These are phyloP conservation scores for Xenus cinereus DNA, from an alignment of 2,113 vertebrate genomes.

Conservation along the genomic window DNA sequence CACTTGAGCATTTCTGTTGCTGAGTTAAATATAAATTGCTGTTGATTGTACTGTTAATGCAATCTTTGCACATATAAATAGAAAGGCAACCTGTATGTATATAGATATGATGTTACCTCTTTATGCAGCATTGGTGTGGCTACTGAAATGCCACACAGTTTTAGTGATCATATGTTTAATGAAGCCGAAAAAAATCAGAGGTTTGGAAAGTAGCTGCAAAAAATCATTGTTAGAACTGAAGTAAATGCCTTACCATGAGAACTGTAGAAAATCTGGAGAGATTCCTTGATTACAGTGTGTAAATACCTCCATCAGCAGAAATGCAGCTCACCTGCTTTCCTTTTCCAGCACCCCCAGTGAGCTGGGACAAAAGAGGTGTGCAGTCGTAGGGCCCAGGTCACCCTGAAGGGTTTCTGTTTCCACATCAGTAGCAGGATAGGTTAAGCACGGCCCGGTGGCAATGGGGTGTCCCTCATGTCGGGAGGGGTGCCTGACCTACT, in stretches of 20 bases:
- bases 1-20: neutral
- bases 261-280: neutral
- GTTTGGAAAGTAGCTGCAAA: neutral
- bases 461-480: conserved; percentile 5
- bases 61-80: neutral
- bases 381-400: neutral
- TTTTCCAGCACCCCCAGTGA: neutral
- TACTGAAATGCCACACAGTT: neutral
- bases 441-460: neutral
- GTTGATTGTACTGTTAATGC: neutral
- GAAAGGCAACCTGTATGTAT: neutral
- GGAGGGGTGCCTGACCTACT: conserved; percentile 38
- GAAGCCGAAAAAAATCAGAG: neutral
- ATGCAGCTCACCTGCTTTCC: neutral
- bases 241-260: neutral
- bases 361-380: neutral
- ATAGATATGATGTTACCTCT: neutral
- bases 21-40: neutral
- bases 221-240: neutral
- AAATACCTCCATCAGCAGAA: neutral
- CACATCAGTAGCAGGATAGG: neutral
- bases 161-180: neutral
- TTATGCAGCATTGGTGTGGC: neutral
- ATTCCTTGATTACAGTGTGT: neutral
- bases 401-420: neutral